A percentile compares a stretch with the other conserved stretches of the same genome.
phyloP scores from a whole-genome alignment of 1,140 invertebrate genomes.

The Brachionus asplanchnoidis region DNA sequence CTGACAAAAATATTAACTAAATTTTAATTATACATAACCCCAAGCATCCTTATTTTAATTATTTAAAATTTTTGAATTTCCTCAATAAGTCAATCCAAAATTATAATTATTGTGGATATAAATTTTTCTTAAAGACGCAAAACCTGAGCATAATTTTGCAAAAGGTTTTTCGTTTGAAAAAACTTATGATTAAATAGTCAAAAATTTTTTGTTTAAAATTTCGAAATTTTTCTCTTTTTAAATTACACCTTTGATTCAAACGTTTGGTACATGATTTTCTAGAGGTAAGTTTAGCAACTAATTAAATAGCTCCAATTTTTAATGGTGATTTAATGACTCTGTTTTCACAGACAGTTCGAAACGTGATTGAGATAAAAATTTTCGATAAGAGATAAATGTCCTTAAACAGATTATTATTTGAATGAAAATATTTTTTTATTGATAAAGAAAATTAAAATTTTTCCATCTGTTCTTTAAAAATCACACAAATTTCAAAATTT shows the following conservation, averaged over 20 bases:
- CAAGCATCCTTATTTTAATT: too few species aligned
- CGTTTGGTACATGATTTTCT: neutral
- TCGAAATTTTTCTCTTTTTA: neutral
- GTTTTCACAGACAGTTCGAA: neutral
- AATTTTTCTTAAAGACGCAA: neutral
- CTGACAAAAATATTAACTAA: neutral
- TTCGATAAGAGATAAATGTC: neutral
- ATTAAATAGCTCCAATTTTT: neutral
- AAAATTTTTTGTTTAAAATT: neutral
- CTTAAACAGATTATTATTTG: too few species aligned
- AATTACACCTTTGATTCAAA: neutral
- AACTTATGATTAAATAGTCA: neutral
- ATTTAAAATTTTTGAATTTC: neutral
- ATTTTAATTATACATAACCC: neutral
- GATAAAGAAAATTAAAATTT: too few species aligned
- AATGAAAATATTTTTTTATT: too few species aligned
- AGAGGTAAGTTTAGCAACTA: neutral
- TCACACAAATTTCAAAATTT: too few species aligned
- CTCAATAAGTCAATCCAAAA: neutral
- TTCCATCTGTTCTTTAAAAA: too few species aligned
- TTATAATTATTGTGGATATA: neutral
- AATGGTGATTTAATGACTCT: neutral
- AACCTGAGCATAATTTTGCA: neutral
- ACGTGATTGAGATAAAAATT: neutral
- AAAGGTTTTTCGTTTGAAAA: neutral